Evolutionary conservation across 2,888 invertebrate species (phyloP).

Genomic region (Hoplodrina ambigua): DNA sequence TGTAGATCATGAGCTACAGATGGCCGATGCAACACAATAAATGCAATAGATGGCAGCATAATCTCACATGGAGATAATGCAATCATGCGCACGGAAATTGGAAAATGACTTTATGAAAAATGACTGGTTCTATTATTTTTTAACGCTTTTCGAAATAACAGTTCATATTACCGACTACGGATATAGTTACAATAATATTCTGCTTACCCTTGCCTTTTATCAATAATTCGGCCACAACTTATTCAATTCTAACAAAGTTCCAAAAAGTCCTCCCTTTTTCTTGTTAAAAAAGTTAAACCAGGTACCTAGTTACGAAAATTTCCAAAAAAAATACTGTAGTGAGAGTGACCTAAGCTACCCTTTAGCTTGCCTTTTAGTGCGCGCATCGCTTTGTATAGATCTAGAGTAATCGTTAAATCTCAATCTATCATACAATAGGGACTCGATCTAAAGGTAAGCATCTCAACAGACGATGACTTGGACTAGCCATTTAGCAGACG

Average conservation of each 20-base stretch:
- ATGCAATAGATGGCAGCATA: conserved; percentile 39
- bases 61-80: neutral
- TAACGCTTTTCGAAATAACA: no score
- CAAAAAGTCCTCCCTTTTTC: neutral
- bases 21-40: neutral
- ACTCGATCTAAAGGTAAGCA: neutral
- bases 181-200: no score
- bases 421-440: neutral
- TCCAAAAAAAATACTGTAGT: neutral
- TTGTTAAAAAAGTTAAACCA: neutral
- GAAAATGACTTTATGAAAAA: no score
- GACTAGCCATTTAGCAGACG: neutral
- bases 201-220: no score
- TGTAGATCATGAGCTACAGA: conserved; percentile 21
- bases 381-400: neutral
- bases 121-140: no score
- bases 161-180: no score
- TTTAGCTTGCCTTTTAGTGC: neutral
- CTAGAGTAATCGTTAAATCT: neutral
- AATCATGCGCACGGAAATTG: conserved; percentile 3
- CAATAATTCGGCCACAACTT: no score
- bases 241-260: no score
- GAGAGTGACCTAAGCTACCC: neutral
- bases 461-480: neutral
- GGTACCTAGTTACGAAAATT: no score